Evolutionary conservation across 1,140 invertebrate species (phyloP), one percentile per base, ranked within the genome.

Genomic region (Augochlora pura): DNA sequence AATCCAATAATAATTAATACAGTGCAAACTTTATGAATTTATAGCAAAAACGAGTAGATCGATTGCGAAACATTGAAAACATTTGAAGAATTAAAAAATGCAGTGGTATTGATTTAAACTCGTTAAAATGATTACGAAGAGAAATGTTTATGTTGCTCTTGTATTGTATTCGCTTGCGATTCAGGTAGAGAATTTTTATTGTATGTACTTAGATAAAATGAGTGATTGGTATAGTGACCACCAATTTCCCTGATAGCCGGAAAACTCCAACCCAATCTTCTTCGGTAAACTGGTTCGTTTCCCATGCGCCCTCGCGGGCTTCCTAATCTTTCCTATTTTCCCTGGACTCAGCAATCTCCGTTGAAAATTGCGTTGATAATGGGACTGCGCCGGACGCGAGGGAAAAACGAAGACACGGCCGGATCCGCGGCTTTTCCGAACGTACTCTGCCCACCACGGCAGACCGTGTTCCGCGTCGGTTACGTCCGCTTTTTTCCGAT

Each of bases 321-420:
- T n/a, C 23, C 54, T n/a, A 23, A 74, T 71, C 59, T 25, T 32
- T 18, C 46, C 27, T 52, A 49, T 65, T 52, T 71, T 27, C 23
- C 14, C 25, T 39, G 21, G 76, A 78, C 38, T 78, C 76, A 72
- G 76, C 76, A 39, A 18, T n/a, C 4, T 23, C 25, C 25, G 38
- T 25, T 39, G 49, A 72, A 78, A 78, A 72, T 72, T 72, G 60
- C 76, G 76, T 78, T 23, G 76, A 78, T 64, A 72, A 77, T 77
- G 14, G n/a, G 27, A 25, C n/a, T 23, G 65, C 67, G 10, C 18
- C 18, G 74, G n/a, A 46, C 62, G 27, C 23, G n/a, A 21, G 27
- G 57, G 7, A 25, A 25, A 66, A 66, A 42, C 42, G 59, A 66
- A 59, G 49, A 78, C 60, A 68, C 60, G 38, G 49, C 60, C 23